Base-by-base conservation (phyloP, 1,140 invertebrate genomes). In the Bicyclus anynana region DNA sequence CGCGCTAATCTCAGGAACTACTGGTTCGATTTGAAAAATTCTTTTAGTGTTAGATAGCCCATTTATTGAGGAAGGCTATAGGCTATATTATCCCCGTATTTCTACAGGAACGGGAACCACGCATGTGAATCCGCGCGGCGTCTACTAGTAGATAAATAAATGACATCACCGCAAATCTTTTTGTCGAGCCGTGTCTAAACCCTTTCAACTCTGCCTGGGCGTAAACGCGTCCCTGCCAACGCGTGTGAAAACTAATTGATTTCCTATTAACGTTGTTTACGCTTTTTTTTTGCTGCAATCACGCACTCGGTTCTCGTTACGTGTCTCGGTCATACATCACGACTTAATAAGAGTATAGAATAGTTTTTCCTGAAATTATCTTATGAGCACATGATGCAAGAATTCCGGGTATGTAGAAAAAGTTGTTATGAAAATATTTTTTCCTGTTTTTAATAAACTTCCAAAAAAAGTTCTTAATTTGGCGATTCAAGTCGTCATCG, bases 241-340 rank as follows among this genome's bases (percentile, higher is more conserved):
- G 70, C 29, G 53, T 54, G 53, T 42, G 51, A 54, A 54, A 54
- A 54, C 53, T 54, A 54, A 54, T 54, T 54, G 53, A 54, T 54
- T 54, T 71, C 72, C 60, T 67, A 67, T 62, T 67, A 67, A 68
- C 65, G 53, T 64, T 66, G 53, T 60, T 72, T 60, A 59, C 42
- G 57, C 44, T 27, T 18, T 70, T 73, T 70, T 54, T 73, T 70
- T 54, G 53, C 40, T 53, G 2, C 14, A 47, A 46, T 54, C 53
- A 54, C 42, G 53, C 9, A 46, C 40, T 53, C 42, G 42, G 42
- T 54, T 54, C 53, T 54, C 26, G 42, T 54, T 46, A 44, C 2
- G 17, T 44, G 52, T 44, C 38, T 54, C 40, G 18, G n/a, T 47
- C 27, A 14, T 47, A 26, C 44, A 47, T 47, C 16, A 42, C 26